A percentile compares a stretch with the other conserved stretches of the same genome.
phyloP scores from a whole-genome alignment of 1,140 invertebrate species.

The Spodoptera frugiperda region DNA sequence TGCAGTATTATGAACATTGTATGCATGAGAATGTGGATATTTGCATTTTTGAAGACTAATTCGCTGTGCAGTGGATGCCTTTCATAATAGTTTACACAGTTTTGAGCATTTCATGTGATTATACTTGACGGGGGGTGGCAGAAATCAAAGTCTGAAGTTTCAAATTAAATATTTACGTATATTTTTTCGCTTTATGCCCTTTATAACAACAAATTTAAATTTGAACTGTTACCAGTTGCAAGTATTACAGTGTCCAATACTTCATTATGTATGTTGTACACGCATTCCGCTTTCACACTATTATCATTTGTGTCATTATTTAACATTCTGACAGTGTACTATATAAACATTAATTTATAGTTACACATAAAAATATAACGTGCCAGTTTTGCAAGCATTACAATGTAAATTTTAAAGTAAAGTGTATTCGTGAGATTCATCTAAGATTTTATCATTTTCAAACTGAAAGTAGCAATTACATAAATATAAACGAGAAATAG shows the following conservation, averaged over 20 bases:
- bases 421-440: slow-evolving; percentile 65
- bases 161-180: slow-evolving; percentile 86
- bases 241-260: slow-evolving; percentile 63
- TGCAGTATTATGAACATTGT: background rate
- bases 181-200: slow-evolving; percentile 79
- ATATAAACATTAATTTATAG: slow-evolving; percentile 52
- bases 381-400: slow-evolving; percentile 67
- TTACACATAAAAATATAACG: slow-evolving; percentile 58
- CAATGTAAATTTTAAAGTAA: slow-evolving; percentile 68
- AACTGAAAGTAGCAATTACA: slow-evolving; percentile 64
- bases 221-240: slow-evolving; percentile 76
- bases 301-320: slow-evolving; percentile 35
- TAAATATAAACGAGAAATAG: slow-evolving; percentile 57
- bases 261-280: slow-evolving; percentile 65
- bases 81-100: no score
- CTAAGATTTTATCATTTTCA: slow-evolving; percentile 68
- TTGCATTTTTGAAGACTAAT: no score
- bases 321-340: slow-evolving; percentile 44
- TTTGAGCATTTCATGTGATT: no score
- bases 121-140: background rate
- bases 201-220: slow-evolving; percentile 81
- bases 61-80: no score
- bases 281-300: slow-evolving; percentile 47
- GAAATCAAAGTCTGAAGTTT: slow-evolving; percentile 61
- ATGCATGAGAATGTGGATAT: background rate